Percentiles rank a stretch among this genome's conserved stretches.
phyloP scores from a whole-genome alignment of 2,113 vertebrate genomes.

The Takifugu flavidus region DNA sequence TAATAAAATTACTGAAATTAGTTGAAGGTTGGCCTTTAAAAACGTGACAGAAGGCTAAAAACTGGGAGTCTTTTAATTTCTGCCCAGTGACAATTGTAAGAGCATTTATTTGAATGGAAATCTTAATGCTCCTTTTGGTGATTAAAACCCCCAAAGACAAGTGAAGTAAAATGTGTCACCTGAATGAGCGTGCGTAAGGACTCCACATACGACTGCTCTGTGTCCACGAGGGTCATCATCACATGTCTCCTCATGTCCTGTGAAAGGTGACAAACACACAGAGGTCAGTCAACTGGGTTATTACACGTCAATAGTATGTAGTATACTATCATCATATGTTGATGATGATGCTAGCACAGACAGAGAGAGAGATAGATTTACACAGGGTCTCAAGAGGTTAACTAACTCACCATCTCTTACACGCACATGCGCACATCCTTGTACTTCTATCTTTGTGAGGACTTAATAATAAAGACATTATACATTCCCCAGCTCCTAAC shows the following conservation, averaged over 20 bases:
- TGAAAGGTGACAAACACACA: slow-evolving; percentile 24
- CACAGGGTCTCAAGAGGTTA: not conserved
- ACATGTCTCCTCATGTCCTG: slow-evolving; percentile 99
- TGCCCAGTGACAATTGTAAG: no score
- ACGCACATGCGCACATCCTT: not conserved
- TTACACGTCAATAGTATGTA: not conserved
- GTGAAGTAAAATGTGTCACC: slow-evolving; percentile 71
- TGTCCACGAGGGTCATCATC: slow-evolving; percentile 96
- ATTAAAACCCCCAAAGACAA: not conserved
- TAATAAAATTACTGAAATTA: no score
- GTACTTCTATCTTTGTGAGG: no score
- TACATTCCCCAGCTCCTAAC: no score
- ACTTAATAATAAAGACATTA: no score
- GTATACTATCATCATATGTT: not conserved
- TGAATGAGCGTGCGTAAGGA: slow-evolving; percentile 93
- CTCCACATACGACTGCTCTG: slow-evolving; percentile 96
- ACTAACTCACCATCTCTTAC: no score
- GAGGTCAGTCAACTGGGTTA: not conserved
- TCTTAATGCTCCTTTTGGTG: no score
- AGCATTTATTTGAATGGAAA: no score
- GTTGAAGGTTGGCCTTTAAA: no score
- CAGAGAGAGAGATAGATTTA: not conserved
- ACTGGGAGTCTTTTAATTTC: no score
- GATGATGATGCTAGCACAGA: not conserved
- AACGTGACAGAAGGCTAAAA: no score